phyloP scores from a whole-genome alignment of 2,113 vertebrate genomes.

The Heloderma charlesbogerti region DNA sequence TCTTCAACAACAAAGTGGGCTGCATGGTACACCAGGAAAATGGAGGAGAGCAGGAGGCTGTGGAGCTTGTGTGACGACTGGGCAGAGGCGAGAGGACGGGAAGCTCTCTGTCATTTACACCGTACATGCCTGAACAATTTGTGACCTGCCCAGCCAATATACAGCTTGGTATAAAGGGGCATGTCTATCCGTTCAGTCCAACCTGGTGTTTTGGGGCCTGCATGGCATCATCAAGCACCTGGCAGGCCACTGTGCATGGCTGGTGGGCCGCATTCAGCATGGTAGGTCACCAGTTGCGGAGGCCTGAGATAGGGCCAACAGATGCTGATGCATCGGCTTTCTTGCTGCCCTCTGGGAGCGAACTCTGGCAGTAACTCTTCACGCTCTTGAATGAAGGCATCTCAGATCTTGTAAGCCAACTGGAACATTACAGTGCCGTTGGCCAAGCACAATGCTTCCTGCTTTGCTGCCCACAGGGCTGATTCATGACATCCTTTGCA shows the following conservation, averaged over 20 bases:
- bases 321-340: neutral
- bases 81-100: neutral
- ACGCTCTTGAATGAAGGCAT: neutral
- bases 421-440: no score
- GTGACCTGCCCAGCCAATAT: neutral
- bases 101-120: neutral
- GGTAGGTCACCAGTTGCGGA: no score
- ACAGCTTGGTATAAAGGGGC: neutral
- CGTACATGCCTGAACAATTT: neutral
- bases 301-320: neutral
- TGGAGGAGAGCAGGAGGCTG: constrained; percentile 59
- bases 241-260: neutral
- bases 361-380: neutral
- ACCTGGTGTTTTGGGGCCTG: neutral
- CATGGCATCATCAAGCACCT: neutral
- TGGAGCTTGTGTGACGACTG: constrained; percentile 66
- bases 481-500: neutral
- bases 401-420: neutral
- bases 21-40: constrained; percentile 70
- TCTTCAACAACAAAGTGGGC: constrained; percentile 83
- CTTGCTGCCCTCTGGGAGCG: neutral
- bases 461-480: neutral
- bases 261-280: neutral
- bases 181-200: no score
- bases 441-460: neutral